Evolutionary conservation across 2,888 invertebrate genomes (phyloP), one percentile per base, ranked within the genome.

Genomic region (Lordiphosa andalusiaca): DNA sequence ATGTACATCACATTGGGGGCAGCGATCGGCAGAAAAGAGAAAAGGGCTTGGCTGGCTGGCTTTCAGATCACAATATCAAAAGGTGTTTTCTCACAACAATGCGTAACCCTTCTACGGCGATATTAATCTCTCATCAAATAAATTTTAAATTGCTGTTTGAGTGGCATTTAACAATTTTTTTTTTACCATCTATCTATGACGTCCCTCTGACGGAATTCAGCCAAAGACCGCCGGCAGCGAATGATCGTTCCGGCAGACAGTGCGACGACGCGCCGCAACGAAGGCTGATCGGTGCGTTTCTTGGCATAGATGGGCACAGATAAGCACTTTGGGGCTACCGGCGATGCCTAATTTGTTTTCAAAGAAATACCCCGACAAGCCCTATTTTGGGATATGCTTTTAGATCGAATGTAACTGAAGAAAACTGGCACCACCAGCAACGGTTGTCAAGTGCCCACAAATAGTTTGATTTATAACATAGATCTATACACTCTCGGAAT

Each of bases 61-160:
- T 16, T 40, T 19, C 19, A 19, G 42, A 42, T 42, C 42, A 23
- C 9, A 12, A 53, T 52, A 16, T 16, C 72, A 67, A 75, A 74
- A 69, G 82, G 74, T 71, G 69, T 30, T 30, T 30, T 30, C 30
- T 30, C 30, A 30, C 30, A 30, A 30, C 30, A 69, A 67, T 71
- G 76, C 69, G 73, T 83, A 76, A 83, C 73, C 76, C 83, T 73
- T 70, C 64, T 64, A 56, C 51, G 13, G 54, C 68, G 84, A 82
- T 71, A 68, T 78, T 71, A 82, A 84, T 82, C 84, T 84, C 74
- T 67, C 73, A 76, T 84, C 76, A 82, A 70, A 84, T 76, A 78
- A 82, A 84, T 82, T 82, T 67, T 61, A 69, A 76, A 82, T 30
- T 30, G 84, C 69, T 82, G 76, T 74, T 72, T 71, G 76, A 76